phyloP scores from a whole-genome alignment of 37 sponge, comb jelly and placozoan species.

The Mnemiopsis leidyi region DNA sequence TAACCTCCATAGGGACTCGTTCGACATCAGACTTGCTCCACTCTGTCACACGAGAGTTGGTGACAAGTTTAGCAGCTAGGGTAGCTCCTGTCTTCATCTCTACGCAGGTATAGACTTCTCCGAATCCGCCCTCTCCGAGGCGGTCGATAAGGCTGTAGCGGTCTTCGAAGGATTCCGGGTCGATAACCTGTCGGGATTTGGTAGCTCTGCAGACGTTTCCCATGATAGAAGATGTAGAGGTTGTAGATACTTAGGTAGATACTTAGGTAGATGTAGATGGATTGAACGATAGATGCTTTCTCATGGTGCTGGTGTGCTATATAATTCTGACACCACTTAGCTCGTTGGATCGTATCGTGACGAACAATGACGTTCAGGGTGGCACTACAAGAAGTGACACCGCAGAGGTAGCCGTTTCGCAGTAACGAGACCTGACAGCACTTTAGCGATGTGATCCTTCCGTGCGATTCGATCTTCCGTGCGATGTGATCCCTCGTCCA shows the following conservation, averaged over 20 bases:
- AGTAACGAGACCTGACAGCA: background rate
- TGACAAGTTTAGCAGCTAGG: background rate
- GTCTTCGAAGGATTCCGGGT: background rate
- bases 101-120: slow-evolving; percentile 28
- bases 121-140: slow-evolving; percentile 49
- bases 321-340: background rate
- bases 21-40: slow-evolving; percentile 24
- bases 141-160: background rate
- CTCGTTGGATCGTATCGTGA: background rate
- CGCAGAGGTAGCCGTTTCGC: background rate
- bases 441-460: background rate
- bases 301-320: background rate
- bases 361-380: background rate
- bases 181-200: background rate
- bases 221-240: slow-evolving; percentile 10
- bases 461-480: too few relatives aligned
- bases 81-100: background rate
- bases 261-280: background rate
- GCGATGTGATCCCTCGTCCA: too few relatives aligned
- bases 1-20: slow-evolving; percentile 46
- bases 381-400: background rate
- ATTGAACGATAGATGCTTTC: background rate
- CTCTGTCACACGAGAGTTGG: background rate
- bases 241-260: background rate
- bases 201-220: slow-evolving; percentile 14